Conservation (phyloP, 2,113 vertebrate species). For the Sphyrna mokarran region DNA sequence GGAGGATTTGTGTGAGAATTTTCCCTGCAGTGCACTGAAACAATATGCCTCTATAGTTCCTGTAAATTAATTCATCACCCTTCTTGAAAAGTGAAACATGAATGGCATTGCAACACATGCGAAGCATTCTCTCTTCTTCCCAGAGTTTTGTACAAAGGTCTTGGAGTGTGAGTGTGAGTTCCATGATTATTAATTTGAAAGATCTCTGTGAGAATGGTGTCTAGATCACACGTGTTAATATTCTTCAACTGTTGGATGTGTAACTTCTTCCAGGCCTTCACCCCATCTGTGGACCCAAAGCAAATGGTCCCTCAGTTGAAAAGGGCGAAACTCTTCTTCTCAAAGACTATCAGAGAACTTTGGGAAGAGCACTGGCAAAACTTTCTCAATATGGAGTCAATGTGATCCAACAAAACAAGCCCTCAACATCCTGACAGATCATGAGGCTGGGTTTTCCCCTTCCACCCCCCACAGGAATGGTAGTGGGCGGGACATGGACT, state of each 20-base stretch:
- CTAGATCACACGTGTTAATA: background rate
- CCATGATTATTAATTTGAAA: background rate
- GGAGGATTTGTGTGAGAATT: too few species aligned
- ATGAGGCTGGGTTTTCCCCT: too few species aligned
- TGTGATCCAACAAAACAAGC: background rate
- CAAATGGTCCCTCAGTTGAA: background rate
- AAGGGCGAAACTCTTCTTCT: background rate
- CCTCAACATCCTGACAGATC: background rate
- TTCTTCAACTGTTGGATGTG: background rate
- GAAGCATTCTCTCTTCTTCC: background rate
- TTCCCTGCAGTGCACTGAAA: too few species aligned
- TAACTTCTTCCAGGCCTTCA: background rate
- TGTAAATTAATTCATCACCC: background rate
- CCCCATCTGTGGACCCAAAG: background rate
- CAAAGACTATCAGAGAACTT: background rate
- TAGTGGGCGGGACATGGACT: too few species aligned
- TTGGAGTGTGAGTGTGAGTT: background rate
- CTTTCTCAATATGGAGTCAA: background rate
- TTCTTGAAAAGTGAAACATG: background rate
- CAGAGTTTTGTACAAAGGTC: background rate
- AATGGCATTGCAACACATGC: too few species aligned
- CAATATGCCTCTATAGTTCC: background rate
- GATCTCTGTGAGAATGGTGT: background rate
- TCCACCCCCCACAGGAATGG: too few species aligned
- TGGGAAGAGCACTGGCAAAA: background rate